A percentile compares a stretch with the other conserved stretches of the same genome.
Conservation (phyloP, 2,888 invertebrate species). For the Homarus gammarus region DNA sequence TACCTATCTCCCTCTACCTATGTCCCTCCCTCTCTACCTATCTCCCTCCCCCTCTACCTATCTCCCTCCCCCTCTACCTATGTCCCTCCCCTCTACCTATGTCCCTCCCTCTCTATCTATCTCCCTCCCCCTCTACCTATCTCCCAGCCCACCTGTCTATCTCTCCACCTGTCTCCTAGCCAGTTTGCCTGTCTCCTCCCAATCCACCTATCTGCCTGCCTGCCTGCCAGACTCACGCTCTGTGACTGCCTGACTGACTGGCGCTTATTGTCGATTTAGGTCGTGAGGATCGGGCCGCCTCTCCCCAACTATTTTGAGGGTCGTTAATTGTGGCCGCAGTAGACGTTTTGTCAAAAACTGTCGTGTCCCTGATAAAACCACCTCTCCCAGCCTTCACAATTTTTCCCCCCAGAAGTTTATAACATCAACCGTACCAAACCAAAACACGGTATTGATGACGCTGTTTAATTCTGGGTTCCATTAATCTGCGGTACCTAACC, state of each 20-base stretch:
- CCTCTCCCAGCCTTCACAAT: constrained; percentile 23
- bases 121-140: neutral
- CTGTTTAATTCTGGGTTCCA: constrained; percentile 3
- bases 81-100: neutral
- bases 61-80: no score
- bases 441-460: neutral
- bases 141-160: neutral
- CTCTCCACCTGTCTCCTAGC: neutral
- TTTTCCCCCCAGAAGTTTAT: neutral
- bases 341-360: constrained; percentile 43
- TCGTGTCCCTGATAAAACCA: constrained; percentile 19
- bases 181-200: neutral
- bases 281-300: neutral
- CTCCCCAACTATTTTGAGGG: constrained; percentile 23
- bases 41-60: no score
- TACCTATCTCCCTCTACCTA: no score
- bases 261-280: constrained; percentile 29
- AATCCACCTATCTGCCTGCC: neutral
- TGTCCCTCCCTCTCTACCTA: no score
- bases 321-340: constrained; percentile 31
- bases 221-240: neutral
- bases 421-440: constrained; percentile 7
- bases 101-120: neutral
- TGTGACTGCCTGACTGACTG: constrained; percentile 3
- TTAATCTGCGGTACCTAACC: no score